Base-by-base conservation (phyloP, 2,113 vertebrate species). In the Clarias gariepinus region DNA sequence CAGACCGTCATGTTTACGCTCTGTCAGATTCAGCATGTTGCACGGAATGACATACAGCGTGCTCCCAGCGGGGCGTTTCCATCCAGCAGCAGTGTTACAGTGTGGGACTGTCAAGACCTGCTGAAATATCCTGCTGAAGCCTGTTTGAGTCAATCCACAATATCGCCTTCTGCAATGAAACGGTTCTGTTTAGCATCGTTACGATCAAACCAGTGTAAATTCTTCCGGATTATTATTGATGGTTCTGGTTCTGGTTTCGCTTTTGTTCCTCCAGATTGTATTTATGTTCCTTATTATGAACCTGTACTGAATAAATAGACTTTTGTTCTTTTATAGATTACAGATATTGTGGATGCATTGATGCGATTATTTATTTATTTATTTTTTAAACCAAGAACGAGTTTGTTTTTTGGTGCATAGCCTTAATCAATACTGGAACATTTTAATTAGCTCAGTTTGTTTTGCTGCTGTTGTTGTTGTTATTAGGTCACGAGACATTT, bases 1-100 rank as follows among this genome's bases (percentile, higher is more conserved):
- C 33, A 28, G 71, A 41, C 57, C n/a, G 36, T 66, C 9, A 68
- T 68, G 76, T 85, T 85, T 79, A 69, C 61, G 23, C 76, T 6
- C 25, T 57, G 66, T 83, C 61, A 77, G 21, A 85, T 85, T 85
- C 28, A 41, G 33, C 60, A 68, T 33, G 11, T 52, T 1, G 15
- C 18, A 58, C 33, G 3, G 52, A 77, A 16, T 71, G 60, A 36
- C 68, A 25, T 79, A 68, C 28, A 33, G 58, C 21, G 18, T 23
- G n/a, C 84, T 15, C 9, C 23, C n/a, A 55, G 36, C 60, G 55
- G 71, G 71, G 68, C 69, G 57, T 52, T 64, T 41, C 57, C 83
- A 19, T 23, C 69, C 58, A 63, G 36, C 73, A 0, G 41, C 41
- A 60, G 60, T 9, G 11, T 13, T 33, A 33, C 18, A 1, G 7